Conservation (phyloP, 2,113 vertebrate genomes). For the Oncorhynchus gorbuscha region DNA sequence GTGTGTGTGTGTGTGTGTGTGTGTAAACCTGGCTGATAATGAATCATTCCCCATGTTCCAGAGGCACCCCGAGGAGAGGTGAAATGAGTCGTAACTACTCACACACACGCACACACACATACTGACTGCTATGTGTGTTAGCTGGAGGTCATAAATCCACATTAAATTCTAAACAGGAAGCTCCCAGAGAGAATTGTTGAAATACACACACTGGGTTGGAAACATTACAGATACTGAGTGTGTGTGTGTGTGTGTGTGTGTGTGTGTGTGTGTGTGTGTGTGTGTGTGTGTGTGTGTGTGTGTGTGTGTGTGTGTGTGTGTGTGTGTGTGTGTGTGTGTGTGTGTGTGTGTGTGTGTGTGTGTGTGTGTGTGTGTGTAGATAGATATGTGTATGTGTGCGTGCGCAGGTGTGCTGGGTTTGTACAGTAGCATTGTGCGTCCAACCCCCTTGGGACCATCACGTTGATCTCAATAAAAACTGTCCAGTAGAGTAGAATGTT, state of each 20-base stretch:
- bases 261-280: not conserved
- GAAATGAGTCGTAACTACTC: slow-evolving; percentile 39
- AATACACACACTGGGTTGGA: slow-evolving; percentile 7
- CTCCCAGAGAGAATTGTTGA: slow-evolving; percentile 8
- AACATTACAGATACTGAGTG: slow-evolving; percentile 1
- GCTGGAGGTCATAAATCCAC: slow-evolving; percentile 31
- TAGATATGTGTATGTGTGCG: too few relatives aligned
- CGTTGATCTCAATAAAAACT: too few relatives aligned
- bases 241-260: not conserved
- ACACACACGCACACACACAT: slow-evolving; percentile 18
- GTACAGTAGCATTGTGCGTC: too few relatives aligned
- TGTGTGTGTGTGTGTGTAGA: too few relatives aligned
- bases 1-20: not conserved
- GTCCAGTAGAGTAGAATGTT: too few relatives aligned
- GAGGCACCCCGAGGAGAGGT: slow-evolving; percentile 49
- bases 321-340: too few relatives aligned
- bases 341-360: too few relatives aligned
- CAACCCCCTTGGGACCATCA: too few relatives aligned
- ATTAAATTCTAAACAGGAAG: slow-evolving; percentile 21
- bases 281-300: too few relatives aligned
- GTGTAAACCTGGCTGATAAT: slow-evolving; percentile 19
- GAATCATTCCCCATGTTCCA: slow-evolving; percentile 43
- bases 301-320: too few relatives aligned
- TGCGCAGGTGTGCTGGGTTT: too few relatives aligned
- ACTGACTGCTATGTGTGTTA: slow-evolving; percentile 40